phyloP scores from a whole-genome alignment of 1,140 invertebrate species.

The Lasaia peninsularis region DNA sequence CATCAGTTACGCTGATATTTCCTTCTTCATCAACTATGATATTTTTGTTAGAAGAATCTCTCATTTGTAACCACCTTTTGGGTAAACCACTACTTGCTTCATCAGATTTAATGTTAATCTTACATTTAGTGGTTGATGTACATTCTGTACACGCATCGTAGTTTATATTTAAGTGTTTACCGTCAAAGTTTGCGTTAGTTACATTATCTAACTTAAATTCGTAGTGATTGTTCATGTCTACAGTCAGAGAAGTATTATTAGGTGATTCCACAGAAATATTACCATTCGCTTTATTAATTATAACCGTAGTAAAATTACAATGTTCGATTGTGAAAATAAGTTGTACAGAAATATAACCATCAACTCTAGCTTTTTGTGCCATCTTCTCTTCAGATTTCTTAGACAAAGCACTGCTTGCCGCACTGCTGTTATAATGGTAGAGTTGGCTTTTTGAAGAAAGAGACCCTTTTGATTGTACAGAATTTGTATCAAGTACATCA shows the following conservation, averaged over 20 bases:
- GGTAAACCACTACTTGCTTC: conserved; percentile 34
- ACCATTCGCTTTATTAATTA: conserved; percentile 60
- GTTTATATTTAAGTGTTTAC: conserved; percentile 41
- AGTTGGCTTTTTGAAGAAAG: conserved; percentile 39
- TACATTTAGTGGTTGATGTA: conserved; percentile 42
- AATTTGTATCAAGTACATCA: conserved; percentile 26
- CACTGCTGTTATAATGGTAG: background rate
- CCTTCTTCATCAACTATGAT: conserved; percentile 55
- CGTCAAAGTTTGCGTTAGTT: conserved; percentile 50
- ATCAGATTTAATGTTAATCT: conserved; percentile 43
- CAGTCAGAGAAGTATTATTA: conserved; percentile 41
- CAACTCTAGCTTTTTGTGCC: conserved; percentile 29
- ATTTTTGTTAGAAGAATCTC: conserved; percentile 55
- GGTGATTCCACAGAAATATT: conserved; percentile 53
- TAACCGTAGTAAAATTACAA: conserved; percentile 74
- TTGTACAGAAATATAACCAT: conserved; percentile 73
- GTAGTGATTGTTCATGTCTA: conserved; percentile 48
- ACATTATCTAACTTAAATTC: conserved; percentile 41
- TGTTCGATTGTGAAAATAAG: conserved; percentile 74
- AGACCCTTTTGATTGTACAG: conserved; percentile 37
- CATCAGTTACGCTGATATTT: conserved; percentile 31
- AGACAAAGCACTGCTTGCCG: background rate
- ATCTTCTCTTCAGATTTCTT: conserved; percentile 24
- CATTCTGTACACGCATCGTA: conserved; percentile 48
- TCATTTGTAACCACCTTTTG: conserved; percentile 50